These are phyloP conservation scores for Serranus cabrilla DNA, from an alignment of 2,797 vertebrate genomes.

Conservation along the genomic window DNA sequence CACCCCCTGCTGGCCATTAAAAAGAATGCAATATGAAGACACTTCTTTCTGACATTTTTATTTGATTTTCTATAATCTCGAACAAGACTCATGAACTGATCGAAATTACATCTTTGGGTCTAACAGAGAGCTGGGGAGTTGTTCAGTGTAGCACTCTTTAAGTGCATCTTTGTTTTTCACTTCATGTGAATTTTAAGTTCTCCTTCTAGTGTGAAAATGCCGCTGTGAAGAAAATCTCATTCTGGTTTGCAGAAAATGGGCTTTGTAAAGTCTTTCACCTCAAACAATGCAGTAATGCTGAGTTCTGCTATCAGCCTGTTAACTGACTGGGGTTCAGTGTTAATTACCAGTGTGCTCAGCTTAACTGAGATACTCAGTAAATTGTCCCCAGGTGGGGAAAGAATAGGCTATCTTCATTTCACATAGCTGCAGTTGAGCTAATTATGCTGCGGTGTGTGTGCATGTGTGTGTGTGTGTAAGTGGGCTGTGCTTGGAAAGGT, in stretches of 20 bases:
- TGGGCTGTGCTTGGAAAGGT: background rate
- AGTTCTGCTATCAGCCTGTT: conserved; percentile 60
- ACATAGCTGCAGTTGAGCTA: conserved; percentile 80
- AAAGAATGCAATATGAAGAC: no score
- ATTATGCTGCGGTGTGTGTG: conserved; percentile 73
- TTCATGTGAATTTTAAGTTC: conserved; percentile 15
- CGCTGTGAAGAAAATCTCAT: conserved; percentile 45
- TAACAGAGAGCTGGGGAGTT: background rate
- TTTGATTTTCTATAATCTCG: no score
- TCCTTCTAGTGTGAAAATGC: conserved; percentile 9
- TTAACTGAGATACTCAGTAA: conserved; percentile 75
- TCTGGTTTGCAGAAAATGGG: conserved; percentile 39
- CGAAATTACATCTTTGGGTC: background rate
- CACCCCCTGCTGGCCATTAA: no score
- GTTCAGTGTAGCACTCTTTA: background rate
- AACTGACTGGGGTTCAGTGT: conserved; percentile 70
- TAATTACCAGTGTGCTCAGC: conserved; percentile 80
- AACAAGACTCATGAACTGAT: no score
- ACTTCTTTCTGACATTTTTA: no score
- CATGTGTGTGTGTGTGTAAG: background rate
- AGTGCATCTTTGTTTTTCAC: conserved; percentile 7
- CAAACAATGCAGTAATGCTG: conserved; percentile 71
- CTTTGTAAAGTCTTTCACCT: conserved; percentile 38
- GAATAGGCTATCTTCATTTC: conserved; percentile 79
- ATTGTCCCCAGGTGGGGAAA: conserved; percentile 86